phyloP scores from a whole-genome alignment of 2,113 vertebrate species.

The Crotalus horridus region DNA sequence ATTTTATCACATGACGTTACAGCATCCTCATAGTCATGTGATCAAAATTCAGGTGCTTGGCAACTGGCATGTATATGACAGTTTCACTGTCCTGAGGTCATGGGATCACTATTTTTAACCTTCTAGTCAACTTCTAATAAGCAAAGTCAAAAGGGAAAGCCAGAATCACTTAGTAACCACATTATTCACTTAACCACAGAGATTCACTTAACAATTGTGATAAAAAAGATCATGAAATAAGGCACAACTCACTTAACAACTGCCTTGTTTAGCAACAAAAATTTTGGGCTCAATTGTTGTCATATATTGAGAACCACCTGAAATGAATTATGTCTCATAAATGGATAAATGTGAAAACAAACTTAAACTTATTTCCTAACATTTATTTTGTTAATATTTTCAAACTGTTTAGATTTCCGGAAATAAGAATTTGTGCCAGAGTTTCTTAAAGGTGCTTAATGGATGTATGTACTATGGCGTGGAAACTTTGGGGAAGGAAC shows the following conservation, averaged over 20 bases:
- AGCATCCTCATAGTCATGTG: not conserved
- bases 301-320: not conserved
- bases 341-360: not conserved
- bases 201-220: not conserved
- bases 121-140: not conserved
- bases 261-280: not conserved
- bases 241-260: not conserved
- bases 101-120: not conserved
- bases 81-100: not conserved
- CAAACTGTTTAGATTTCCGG: constrained; percentile 45
- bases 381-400: constrained; percentile 20
- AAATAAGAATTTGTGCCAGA: constrained; percentile 24
- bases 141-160: not conserved
- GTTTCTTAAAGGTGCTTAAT: constrained; percentile 53
- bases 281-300: not conserved
- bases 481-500: constrained; percentile 89
- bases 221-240: not conserved
- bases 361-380: not conserved
- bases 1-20: not conserved
- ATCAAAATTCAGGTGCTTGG: not conserved
- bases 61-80: not conserved
- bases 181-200: not conserved
- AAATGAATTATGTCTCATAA: not conserved
- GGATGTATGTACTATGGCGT: constrained; percentile 76
- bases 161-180: not conserved